Conservation (phyloP, 2,113 vertebrate species). For the Myrmecophaga tridactyla region DNA sequence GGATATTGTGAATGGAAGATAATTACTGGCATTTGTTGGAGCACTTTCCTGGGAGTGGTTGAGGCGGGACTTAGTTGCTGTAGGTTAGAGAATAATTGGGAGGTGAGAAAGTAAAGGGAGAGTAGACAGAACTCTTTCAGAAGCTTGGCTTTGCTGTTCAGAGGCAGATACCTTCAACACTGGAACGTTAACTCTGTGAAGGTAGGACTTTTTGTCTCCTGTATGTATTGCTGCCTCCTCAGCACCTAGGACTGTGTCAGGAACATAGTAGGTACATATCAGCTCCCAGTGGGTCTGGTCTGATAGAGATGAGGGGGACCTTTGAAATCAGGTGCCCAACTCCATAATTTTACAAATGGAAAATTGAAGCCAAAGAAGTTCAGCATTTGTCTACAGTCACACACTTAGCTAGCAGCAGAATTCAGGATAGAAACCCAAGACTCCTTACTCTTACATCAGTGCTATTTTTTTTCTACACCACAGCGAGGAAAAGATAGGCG, state of each 20-base stretch:
- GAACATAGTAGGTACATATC: background rate
- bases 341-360: background rate
- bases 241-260: background rate
- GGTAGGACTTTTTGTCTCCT: background rate
- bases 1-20: background rate
- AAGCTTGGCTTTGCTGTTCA: background rate
- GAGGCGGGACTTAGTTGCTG: background rate
- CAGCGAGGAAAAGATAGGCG: background rate
- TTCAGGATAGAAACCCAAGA: background rate
- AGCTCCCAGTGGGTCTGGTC: background rate
- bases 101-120: background rate
- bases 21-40: background rate
- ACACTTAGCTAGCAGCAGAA: background rate
- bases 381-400: background rate
- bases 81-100: background rate
- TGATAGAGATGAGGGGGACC: background rate
- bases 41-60: background rate
- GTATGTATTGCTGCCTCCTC: background rate
- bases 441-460: background rate
- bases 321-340: background rate
- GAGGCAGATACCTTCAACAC: background rate
- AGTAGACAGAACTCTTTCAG: background rate
- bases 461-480: background rate
- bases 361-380: background rate
- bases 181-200: background rate